Percentiles rank a stretch among this genome's conserved stretches.
Conservation (phyloP, 2,888 invertebrate species). For the Drosophila anceps region DNA sequence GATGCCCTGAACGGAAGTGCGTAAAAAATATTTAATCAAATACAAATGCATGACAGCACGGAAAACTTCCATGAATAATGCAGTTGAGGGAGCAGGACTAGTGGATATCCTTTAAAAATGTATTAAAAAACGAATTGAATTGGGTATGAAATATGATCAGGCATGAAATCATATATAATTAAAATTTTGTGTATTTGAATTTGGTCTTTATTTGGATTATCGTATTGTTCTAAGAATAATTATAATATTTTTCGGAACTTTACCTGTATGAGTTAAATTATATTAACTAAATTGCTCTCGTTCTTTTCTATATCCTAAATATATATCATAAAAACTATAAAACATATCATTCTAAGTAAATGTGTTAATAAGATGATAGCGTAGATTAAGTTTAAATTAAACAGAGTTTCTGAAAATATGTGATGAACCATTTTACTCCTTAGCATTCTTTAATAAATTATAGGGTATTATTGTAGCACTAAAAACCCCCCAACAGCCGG, state of each 20-base stretch:
- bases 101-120: constrained; percentile 17
- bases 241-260: background rate
- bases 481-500: constrained; percentile 20
- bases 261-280: background rate
- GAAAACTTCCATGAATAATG: constrained; percentile 42
- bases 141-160: too few relatives aligned
- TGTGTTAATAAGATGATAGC: background rate
- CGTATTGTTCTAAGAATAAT: too few relatives aligned
- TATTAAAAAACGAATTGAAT: background rate
- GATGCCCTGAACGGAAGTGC: constrained; percentile 77
- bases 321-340: background rate
- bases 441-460: background rate
- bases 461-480: constrained; percentile 35
- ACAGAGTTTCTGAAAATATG: background rate
- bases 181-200: too few relatives aligned
- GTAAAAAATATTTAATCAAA: constrained; percentile 82
- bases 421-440: background rate
- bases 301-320: background rate
- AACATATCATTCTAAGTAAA: background rate
- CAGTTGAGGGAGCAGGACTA: constrained; percentile 5
- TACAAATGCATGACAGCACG: constrained; percentile 78
- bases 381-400: background rate
- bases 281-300: too few relatives aligned
- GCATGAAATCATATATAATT: too few relatives aligned
- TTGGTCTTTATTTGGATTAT: too few relatives aligned